A percentile compares a stretch with the other conserved stretches of the same genome.
Conservation (phyloP, 2,113 vertebrate genomes). For the Coptodon bakossiorum region DNA sequence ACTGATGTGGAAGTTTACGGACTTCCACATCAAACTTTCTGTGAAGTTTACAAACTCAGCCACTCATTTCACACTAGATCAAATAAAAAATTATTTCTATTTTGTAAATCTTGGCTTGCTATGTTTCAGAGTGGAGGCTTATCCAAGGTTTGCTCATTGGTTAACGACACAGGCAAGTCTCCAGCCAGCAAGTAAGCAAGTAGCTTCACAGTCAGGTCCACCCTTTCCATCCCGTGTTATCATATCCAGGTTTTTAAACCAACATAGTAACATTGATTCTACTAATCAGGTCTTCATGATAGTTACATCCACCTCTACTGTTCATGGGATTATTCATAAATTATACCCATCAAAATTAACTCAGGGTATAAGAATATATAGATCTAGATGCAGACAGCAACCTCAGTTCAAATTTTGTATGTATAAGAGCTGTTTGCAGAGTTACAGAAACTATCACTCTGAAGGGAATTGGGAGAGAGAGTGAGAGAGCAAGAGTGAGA, state of each 20-base stretch:
- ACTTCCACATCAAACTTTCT: neutral
- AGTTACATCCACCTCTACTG: neutral
- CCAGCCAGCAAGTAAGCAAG: neutral
- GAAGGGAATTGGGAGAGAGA: neutral
- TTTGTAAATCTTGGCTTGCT: neutral
- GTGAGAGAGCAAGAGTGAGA: neutral
- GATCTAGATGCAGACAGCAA: neutral
- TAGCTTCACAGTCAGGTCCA: neutral
- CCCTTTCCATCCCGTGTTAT: neutral
- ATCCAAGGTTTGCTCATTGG: neutral
- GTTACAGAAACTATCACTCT: neutral
- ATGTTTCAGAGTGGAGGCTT: neutral
- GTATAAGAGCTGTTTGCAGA: neutral
- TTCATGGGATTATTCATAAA: neutral
- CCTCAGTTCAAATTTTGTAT: neutral
- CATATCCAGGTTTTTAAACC: neutral
- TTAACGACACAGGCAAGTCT: neutral
- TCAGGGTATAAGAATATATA: neutral
- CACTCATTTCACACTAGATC: neutral
- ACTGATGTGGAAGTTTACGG: neutral
- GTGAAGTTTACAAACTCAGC: neutral
- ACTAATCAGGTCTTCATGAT: neutral
- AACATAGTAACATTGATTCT: neutral
- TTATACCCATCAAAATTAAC: neutral
- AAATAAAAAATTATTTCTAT: neutral